Conservation (phyloP, 2,888 invertebrate genomes). For the Polyommatus icarus region DNA sequence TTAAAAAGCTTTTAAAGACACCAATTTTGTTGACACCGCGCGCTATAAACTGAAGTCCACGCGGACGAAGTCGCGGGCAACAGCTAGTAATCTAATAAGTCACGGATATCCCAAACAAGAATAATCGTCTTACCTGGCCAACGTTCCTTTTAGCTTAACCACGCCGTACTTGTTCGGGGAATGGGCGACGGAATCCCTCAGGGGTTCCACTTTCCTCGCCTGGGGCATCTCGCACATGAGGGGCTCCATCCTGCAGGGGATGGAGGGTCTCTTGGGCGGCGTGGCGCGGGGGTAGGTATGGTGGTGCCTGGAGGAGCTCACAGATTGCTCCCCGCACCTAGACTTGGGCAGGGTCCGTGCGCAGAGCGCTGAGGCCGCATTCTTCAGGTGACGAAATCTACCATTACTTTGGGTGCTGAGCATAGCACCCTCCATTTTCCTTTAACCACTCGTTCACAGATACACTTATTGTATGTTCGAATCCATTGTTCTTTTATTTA, state of each 20-base stretch:
- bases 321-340: constrained; percentile 61
- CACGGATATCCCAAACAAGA: constrained; percentile 5
- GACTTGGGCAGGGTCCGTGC: constrained; percentile 74
- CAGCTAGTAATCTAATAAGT: background rate
- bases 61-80: too few relatives aligned
- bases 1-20: too few relatives aligned
- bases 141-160: constrained; percentile 62
- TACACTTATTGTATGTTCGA: constrained; percentile 60
- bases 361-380: constrained; percentile 72
- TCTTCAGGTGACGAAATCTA: constrained; percentile 72
- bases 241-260: constrained; percentile 67
- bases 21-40: too few relatives aligned
- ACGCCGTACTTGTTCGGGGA: constrained; percentile 55
- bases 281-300: constrained; percentile 71
- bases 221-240: constrained; percentile 53
- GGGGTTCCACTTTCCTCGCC: constrained; percentile 50
- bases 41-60: too few relatives aligned
- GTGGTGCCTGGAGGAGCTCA: constrained; percentile 63
- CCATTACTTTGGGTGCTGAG: constrained; percentile 73
- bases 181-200: constrained; percentile 49
- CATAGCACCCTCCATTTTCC: constrained; percentile 76
- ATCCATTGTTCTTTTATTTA: constrained; percentile 52
- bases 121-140: constrained; percentile 61
- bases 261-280: constrained; percentile 62
- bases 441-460: constrained; percentile 38